Evolutionary conservation across 2,113 vertebrate genomes (phyloP).

Genomic region (Muntiacus muntjak): DNA sequence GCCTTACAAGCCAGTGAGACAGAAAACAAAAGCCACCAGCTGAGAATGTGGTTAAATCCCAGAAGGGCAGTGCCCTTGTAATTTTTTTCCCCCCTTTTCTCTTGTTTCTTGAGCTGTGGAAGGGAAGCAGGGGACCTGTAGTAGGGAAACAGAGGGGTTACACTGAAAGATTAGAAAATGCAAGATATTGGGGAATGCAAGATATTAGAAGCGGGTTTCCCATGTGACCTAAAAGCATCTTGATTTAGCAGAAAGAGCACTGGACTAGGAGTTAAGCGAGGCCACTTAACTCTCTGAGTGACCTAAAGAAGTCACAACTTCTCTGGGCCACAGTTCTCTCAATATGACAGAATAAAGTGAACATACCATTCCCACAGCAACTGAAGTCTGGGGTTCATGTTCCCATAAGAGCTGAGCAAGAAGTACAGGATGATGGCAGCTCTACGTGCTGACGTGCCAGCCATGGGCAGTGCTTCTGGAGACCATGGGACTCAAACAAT

Average conservation of each 20-base stretch:
- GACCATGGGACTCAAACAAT: neutral
- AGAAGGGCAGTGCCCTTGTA: constrained; percentile 57
- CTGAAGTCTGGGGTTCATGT: neutral
- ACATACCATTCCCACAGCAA: neutral
- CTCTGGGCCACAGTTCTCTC: neutral
- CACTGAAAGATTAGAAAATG: neutral
- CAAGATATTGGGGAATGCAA: neutral
- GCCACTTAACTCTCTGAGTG: neutral
- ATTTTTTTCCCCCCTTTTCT: neutral
- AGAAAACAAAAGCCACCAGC: constrained; percentile 75
- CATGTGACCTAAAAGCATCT: neutral
- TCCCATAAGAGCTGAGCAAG: neutral
- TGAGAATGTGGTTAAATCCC: constrained; percentile 65
- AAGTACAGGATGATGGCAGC: neutral
- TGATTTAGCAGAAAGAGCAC: neutral
- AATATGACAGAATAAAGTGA: neutral
- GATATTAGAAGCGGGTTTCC: neutral
- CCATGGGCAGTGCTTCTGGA: neutral
- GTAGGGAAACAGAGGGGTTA: neutral
- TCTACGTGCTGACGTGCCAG: neutral
- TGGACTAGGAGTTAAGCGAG: neutral
- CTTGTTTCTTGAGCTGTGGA: constrained; percentile 13
- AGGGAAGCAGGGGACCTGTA: neutral
- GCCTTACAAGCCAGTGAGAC: constrained; percentile 60
- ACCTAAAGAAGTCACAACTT: neutral